Percentiles rank a stretch among this genome's conserved stretches.
Conservation (phyloP, 2,888 invertebrate species). For the Eulithis testata region DNA sequence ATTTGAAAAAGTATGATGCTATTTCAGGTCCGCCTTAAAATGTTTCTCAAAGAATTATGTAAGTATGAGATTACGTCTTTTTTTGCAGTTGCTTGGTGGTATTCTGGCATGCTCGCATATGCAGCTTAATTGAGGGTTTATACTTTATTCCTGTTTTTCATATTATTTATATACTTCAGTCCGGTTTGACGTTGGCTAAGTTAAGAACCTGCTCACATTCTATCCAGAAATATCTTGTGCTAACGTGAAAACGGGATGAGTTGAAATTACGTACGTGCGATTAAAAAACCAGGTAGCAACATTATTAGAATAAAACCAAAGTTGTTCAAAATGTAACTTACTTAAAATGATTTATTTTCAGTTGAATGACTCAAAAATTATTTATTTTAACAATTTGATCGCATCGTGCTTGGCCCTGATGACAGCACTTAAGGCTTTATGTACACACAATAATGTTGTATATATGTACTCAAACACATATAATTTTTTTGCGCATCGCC, state of each 20-base stretch:
- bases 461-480: conserved; percentile 16
- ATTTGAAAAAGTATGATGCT: no score
- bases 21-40: no score
- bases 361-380: conserved; percentile 7
- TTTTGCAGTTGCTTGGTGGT: no score
- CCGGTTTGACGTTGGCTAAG: not conserved
- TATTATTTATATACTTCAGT: not conserved
- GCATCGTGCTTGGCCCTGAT: conserved; percentile 28
- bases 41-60: no score
- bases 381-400: conserved; percentile 41
- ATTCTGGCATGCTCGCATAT: not conserved
- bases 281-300: no score
- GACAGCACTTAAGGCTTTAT: conserved; percentile 37
- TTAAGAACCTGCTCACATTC: not conserved
- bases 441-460: conserved; percentile 25
- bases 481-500: conserved; percentile 50
- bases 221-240: conserved; percentile 1
- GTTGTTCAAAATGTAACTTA: no score
- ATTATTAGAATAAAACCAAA: no score
- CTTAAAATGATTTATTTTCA: not conserved
- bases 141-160: not conserved
- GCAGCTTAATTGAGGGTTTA: not conserved
- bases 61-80: no score
- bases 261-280: not conserved
- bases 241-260: conserved; percentile 1